Evolutionary conservation across 2,113 vertebrate species (phyloP).

Genomic region (Motacilla tschutschensis): DNA sequence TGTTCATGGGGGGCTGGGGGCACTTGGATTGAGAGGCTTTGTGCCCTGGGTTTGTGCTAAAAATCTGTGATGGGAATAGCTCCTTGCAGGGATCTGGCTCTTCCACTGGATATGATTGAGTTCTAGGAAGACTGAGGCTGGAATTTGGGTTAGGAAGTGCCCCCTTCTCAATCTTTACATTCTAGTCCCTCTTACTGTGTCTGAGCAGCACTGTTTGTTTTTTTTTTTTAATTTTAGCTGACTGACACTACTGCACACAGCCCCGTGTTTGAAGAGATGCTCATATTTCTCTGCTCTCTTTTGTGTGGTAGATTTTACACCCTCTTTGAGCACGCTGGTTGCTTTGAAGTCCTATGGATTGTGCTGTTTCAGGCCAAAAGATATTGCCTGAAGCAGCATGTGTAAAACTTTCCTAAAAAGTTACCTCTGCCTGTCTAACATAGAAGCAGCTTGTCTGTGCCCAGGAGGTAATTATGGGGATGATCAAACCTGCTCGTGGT

Average conservation of each 20-base stretch:
- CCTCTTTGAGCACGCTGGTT: not conserved
- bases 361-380: not conserved
- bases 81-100: not conserved
- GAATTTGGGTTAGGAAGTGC: not conserved
- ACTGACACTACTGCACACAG: not conserved
- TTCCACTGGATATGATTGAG: rapidly evolving
- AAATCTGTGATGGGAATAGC: not conserved
- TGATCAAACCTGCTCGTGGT: constrained; percentile 29
- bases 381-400: not conserved
- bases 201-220: not conserved
- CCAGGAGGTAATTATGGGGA: constrained; percentile 15
- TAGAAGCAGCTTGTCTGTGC: not conserved
- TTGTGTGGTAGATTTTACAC: constrained; percentile 14
- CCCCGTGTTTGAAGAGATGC: not conserved
- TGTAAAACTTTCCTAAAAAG: constrained; percentile 23
- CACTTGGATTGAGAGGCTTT: not conserved
- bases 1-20: rapidly evolving
- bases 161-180: not conserved
- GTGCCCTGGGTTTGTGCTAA: not conserved
- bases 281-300: not conserved
- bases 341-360: not conserved
- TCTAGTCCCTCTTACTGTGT: not conserved
- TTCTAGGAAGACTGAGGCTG: not conserved
- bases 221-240: not conserved
- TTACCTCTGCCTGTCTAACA: not conserved